Conservation (phyloP, 2,113 vertebrate genomes). For the Cricetomys ansorgei region DNA sequence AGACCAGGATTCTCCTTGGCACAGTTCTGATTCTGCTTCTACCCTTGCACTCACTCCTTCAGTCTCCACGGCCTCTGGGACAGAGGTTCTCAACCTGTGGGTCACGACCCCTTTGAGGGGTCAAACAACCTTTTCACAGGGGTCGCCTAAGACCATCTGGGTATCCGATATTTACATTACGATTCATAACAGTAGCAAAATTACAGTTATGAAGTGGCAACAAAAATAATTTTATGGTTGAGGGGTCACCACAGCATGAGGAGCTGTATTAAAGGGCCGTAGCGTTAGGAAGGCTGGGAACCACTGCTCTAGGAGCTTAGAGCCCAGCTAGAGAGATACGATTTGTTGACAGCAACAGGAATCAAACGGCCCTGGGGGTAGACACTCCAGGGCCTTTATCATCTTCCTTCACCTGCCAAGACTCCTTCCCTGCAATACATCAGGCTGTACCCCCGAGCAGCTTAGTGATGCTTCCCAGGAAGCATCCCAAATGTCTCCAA, state of each 20-base stretch:
- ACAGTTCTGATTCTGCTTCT: background rate
- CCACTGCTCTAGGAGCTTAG: too few species aligned
- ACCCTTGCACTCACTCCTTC: background rate
- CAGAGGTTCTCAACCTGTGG: too few species aligned
- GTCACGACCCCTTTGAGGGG: too few species aligned
- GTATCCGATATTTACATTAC: too few species aligned
- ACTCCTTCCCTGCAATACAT: background rate
- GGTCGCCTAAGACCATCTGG: too few species aligned
- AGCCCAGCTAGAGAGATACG: background rate
- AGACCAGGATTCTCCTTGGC: background rate
- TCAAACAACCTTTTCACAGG: too few species aligned
- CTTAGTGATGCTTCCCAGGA: background rate
- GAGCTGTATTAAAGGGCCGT: too few species aligned
- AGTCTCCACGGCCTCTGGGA: background rate
- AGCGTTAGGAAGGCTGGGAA: too few species aligned
- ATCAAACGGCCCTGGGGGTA: background rate
- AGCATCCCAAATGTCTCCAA: background rate
- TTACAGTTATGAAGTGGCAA: too few species aligned
- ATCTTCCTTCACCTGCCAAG: background rate
- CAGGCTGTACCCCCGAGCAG: fast-evolving
- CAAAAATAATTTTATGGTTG: too few species aligned
- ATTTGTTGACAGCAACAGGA: background rate
- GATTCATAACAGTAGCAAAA: too few species aligned
- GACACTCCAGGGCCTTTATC: background rate
- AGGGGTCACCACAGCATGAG: too few species aligned